phyloP scores from a whole-genome alignment of 2,797 vertebrate species.

The Microchirus variegatus region DNA sequence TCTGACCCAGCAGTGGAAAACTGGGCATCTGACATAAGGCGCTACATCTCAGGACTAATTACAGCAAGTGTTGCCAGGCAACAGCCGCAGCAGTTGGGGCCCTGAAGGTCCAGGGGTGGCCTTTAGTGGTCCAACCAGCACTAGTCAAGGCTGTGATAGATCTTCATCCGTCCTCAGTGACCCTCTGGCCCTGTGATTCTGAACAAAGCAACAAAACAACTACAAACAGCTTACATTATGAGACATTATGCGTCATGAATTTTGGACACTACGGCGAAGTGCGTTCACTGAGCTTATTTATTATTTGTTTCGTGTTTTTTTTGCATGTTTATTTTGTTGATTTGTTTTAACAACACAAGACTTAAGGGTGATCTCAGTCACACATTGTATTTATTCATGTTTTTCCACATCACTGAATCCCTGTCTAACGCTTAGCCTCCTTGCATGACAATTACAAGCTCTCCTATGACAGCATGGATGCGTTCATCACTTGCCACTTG shows the following conservation, averaged over 20 bases:
- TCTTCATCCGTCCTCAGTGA: slow-evolving; percentile 67
- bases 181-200: slow-evolving; percentile 46
- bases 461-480: slow-evolving; percentile 60
- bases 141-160: slow-evolving; percentile 67
- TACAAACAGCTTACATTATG: slow-evolving; percentile 26
- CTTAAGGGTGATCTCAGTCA: slow-evolving; percentile 23
- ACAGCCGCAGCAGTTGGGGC: slow-evolving; percentile 78
- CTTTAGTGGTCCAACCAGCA: slow-evolving; percentile 66
- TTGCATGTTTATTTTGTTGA: too few relatives aligned
- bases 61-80: slow-evolving; percentile 86
- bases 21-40: slow-evolving; percentile 71
- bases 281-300: background rate
- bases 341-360: too few relatives aligned
- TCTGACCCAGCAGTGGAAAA: slow-evolving; percentile 73
- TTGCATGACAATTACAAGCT: slow-evolving; percentile 63
- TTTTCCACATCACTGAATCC: slow-evolving; percentile 45
- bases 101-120: slow-evolving; percentile 73
- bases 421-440: slow-evolving; percentile 34
- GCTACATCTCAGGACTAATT: slow-evolving; percentile 80
- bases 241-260: slow-evolving; percentile 15
- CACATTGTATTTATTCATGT: slow-evolving; percentile 29
- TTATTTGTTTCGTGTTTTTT: too few relatives aligned
- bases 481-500: slow-evolving; percentile 63
- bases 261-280: background rate
- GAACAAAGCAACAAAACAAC: slow-evolving; percentile 30